phyloP scores from a whole-genome alignment of 2,888 invertebrate genomes.

The Arenicola marina region DNA sequence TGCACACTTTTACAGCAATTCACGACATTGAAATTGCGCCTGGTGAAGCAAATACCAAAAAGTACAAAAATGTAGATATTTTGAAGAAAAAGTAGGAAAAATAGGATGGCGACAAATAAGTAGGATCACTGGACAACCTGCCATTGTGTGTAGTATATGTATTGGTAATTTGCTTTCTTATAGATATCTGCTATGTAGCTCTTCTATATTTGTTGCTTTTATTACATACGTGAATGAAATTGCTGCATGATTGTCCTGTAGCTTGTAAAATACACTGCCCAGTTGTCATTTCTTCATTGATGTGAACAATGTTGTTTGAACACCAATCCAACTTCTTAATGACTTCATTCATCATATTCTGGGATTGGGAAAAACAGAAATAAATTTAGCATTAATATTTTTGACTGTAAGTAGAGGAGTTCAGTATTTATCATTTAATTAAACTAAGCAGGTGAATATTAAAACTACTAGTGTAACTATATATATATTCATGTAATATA shows the following conservation, averaged over 20 bases:
- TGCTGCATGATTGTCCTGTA: not conserved
- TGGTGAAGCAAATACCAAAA: too few relatives aligned
- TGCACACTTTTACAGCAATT: too few relatives aligned
- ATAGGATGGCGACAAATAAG: not conserved
- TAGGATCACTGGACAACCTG: too few relatives aligned
- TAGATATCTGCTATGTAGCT: too few relatives aligned
- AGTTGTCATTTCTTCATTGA: not conserved
- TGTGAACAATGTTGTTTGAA: not conserved
- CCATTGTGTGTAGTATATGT: too few relatives aligned
- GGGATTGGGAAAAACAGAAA: constrained; percentile 3
- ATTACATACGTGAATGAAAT: not conserved
- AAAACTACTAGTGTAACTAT: not conserved
- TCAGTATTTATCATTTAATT: too few relatives aligned
- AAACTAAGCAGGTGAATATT: too few relatives aligned
- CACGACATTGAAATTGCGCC: too few relatives aligned
- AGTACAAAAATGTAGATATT: not conserved
- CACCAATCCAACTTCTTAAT: constrained; percentile 85
- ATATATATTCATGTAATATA: not conserved
- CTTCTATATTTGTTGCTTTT: too few relatives aligned
- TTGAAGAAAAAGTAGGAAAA: not conserved
- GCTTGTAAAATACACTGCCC: not conserved
- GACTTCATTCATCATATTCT: constrained; percentile 77
- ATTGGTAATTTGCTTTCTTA: too few relatives aligned
- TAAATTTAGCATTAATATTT: not conserved
- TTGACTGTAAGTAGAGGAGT: too few relatives aligned